Evolutionary conservation across 2,797 vertebrate species (phyloP), one percentile per base, ranked within the genome.

Genomic region (Brachyalestes nurse): DNA sequence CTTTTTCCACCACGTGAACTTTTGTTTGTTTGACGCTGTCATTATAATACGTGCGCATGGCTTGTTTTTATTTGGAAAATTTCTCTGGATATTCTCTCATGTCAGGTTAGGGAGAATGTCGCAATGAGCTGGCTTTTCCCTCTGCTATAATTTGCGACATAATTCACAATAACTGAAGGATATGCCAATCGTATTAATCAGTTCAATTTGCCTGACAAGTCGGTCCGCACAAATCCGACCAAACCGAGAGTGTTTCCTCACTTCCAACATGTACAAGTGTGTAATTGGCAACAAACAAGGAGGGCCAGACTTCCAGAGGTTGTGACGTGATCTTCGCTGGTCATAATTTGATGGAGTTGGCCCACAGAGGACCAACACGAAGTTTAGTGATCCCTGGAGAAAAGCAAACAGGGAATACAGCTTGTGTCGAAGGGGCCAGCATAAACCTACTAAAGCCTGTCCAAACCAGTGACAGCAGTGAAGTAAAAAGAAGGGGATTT

Each of bases 1-100:
- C 86, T 88, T 91, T 93, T 94, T 93, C 92, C 91, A 90, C 84
- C 85, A 88, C 85, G 85, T 88, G 83, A 89, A 89, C 87, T 83
- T 83, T 91, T 91, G 90, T 92, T 92, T 89, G 84, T 90, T 86
- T 82, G 89, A 89, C 87, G 86, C 87, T 89, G 84, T 89, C 83
- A 85, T 87, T 89, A 87, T 81, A 82, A 91, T 85, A 83, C 79
- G 80, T 79, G 84, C 82, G 83, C 86, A 77, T 19, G 86, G 86
- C 83, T 83, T 38, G 42, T 90, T 92, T 85, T 81, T 40, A 92
- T 91, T 92, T 88, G 90, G 92, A 92, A 92, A 64, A 90, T 77
- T 88, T 92, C 85, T 77, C 84, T 89, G 85, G 88, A 86, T 77
- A 77, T 86, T 86, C 83, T 83, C 85, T 83, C 80, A 58, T 61